A percentile compares a stretch with the other conserved stretches of the same genome.
phyloP scores from a whole-genome alignment of 2,113 vertebrate genomes.

The Redunca redunca region DNA sequence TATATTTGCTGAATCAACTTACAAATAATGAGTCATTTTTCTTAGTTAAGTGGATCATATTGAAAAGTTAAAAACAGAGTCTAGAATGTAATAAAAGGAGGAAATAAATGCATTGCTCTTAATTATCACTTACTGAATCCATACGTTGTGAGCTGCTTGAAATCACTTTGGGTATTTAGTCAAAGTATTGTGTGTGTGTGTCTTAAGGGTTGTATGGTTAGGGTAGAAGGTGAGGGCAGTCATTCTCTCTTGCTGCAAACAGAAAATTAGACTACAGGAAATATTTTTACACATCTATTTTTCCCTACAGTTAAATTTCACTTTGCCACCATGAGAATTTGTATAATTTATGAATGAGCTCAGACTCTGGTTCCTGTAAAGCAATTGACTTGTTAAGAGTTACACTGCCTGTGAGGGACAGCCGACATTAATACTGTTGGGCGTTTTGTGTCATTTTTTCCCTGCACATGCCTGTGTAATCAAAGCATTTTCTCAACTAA shows the following conservation, averaged over 20 bases:
- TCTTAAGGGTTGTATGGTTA: not conserved
- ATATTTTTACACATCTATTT: not conserved
- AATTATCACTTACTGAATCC: not conserved
- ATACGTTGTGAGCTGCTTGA: not conserved
- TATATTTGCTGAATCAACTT: not conserved
- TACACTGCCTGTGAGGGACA: not conserved
- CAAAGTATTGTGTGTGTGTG: not conserved
- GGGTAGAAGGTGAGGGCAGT: not conserved
- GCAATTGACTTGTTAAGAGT: not conserved
- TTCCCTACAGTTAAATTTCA: slow-evolving; percentile 2
- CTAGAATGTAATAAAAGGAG: slow-evolving; percentile 9
- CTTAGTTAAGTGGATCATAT: slow-evolving; percentile 39
- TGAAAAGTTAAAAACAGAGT: slow-evolving; percentile 40
- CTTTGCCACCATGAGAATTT: not conserved
- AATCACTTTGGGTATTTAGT: not conserved
- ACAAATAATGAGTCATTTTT: not conserved
- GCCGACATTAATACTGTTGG: not conserved
- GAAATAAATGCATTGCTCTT: slow-evolving; percentile 21
- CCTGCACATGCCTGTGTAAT: not conserved
- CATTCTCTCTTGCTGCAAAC: not conserved
- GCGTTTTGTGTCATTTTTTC: not conserved
- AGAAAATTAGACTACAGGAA: not conserved
- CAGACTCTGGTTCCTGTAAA: not conserved
- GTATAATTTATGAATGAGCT: not conserved
- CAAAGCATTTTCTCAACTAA: slow-evolving; percentile 4